A percentile compares a stretch with the other conserved stretches of the same genome.
Evolutionary conservation across 2,797 vertebrate genomes (phyloP).

Genomic region (Meriones psammophilus): DNA sequence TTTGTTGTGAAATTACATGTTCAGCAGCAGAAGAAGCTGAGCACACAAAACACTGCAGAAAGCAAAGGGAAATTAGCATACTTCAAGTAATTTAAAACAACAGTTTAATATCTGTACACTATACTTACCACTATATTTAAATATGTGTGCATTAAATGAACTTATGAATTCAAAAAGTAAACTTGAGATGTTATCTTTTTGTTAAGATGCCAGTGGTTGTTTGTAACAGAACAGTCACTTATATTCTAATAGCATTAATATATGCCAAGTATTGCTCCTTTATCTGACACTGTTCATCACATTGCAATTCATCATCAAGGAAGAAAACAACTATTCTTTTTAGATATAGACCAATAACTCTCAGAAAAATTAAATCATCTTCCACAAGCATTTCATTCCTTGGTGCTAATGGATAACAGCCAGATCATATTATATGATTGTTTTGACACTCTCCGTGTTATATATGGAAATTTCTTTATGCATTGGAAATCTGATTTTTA

Average conservation of each 20-base stretch:
- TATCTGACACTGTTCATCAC: conserved; percentile 85
- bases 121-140: neutral
- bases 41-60: neutral
- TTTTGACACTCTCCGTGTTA: conserved; percentile 74
- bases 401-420: conserved; percentile 85
- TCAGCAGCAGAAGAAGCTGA: neutral
- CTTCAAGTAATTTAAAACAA: neutral
- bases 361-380: conserved; percentile 88
- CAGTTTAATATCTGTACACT: neutral
- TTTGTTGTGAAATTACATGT: neutral
- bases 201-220: conserved; percentile 62
- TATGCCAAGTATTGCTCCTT: conserved; percentile 79
- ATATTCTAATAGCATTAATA: conserved; percentile 81
- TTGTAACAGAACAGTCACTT: conserved; percentile 72
- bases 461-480: conserved; percentile 71
- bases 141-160: conserved; percentile 73
- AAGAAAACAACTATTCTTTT: conserved; percentile 83
- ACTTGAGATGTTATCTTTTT: conserved; percentile 69
- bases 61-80: conserved; percentile 18
- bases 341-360: conserved; percentile 84
- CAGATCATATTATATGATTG: conserved; percentile 80
- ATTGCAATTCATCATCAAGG: conserved; percentile 86
- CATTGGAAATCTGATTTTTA: conserved; percentile 77
- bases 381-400: conserved; percentile 87
- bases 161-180: conserved; percentile 25